Conservation (phyloP, 2,888 invertebrate genomes). For the Agapostemon virescens region DNA sequence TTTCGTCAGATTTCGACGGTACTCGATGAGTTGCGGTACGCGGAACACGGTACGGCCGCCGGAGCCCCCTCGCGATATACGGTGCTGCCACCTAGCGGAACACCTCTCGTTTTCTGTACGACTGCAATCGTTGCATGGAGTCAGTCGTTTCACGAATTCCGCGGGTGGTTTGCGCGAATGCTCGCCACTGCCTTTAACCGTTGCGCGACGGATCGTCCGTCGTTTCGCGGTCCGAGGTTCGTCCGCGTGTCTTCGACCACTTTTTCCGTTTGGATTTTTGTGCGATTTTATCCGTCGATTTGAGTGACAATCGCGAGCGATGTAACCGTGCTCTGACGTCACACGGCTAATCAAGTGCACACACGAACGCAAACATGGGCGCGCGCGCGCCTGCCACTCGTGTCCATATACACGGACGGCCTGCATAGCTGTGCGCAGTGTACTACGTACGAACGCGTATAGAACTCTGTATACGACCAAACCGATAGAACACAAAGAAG, state of each 20-base stretch:
- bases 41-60: conserved; percentile 65
- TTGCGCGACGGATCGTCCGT: conserved; percentile 55
- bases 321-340: conserved; percentile 79
- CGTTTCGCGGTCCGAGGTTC: conserved; percentile 49
- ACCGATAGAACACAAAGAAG: conserved; percentile 55
- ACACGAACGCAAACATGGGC: conserved; percentile 68
- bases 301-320: conserved; percentile 77
- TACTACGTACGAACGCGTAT: conserved; percentile 41
- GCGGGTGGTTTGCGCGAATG: conserved; percentile 73
- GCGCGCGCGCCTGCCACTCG: conserved; percentile 61
- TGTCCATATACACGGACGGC: conserved; percentile 43
- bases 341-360: conserved; percentile 78
- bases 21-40: conserved; percentile 66
- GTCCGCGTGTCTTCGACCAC: conserved; percentile 52
- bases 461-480: conserved; percentile 49
- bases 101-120: conserved; percentile 63
- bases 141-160: conserved; percentile 78
- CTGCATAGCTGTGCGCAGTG: conserved; percentile 37
- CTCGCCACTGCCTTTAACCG: conserved; percentile 61
- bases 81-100: conserved; percentile 73
- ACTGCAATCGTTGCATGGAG: conserved; percentile 75
- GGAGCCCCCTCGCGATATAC: conserved; percentile 70
- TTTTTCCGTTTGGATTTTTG: conserved; percentile 40
- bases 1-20: conserved; percentile 54
- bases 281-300: conserved; percentile 51